A percentile compares a stretch with the other conserved stretches of the same genome.
These are phyloP conservation scores for Tetranychus urticae DNA, from an alignment of 1,140 invertebrate species.

Conservation along the genomic window DNA sequence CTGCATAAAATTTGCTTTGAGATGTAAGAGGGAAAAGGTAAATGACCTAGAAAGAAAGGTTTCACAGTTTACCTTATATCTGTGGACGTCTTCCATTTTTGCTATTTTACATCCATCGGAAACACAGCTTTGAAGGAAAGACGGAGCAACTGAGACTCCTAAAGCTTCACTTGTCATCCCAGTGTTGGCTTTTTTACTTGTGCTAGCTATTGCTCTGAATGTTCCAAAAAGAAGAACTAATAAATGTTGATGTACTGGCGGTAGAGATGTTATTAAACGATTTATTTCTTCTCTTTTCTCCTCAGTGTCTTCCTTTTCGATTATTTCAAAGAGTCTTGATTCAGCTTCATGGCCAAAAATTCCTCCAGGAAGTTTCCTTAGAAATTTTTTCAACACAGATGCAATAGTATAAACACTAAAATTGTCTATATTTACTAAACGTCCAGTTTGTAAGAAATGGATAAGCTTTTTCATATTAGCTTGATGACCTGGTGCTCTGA, in stretches of 20 bases:
- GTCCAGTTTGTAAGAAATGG: constrained; percentile 62
- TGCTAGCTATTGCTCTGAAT: constrained; percentile 81
- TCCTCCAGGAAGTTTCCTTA: constrained; percentile 87
- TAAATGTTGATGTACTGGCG: constrained; percentile 67
- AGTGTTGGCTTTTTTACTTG: constrained; percentile 59
- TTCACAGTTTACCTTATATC: constrained; percentile 41
- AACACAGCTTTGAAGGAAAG: constrained; percentile 88
- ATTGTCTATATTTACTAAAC: constrained; percentile 88
- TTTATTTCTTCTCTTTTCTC: constrained; percentile 75
- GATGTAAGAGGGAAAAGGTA: too few species aligned
- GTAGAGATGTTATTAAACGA: constrained; percentile 59
- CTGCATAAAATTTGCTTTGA: too few species aligned
- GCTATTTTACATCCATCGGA: constrained; percentile 64
- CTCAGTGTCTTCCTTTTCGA: constrained; percentile 37
- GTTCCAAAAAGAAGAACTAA: constrained; percentile 87
- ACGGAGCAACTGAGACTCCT: constrained; percentile 79
- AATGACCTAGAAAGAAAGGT: too few species aligned
- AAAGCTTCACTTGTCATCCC: constrained; percentile 91
- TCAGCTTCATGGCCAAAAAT: constrained; percentile 78
- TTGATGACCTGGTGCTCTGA: constrained; percentile 76
- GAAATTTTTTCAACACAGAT: constrained; percentile 81
- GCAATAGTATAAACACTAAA: constrained; percentile 96
- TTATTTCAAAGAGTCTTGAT: constrained; percentile 62
- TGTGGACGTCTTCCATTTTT: constrained; percentile 76
- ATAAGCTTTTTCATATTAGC: constrained; percentile 87